Base-by-base conservation (phyloP, 35 echinoderm and acorn worm species). In the Apostichopus japonicus region DNA sequence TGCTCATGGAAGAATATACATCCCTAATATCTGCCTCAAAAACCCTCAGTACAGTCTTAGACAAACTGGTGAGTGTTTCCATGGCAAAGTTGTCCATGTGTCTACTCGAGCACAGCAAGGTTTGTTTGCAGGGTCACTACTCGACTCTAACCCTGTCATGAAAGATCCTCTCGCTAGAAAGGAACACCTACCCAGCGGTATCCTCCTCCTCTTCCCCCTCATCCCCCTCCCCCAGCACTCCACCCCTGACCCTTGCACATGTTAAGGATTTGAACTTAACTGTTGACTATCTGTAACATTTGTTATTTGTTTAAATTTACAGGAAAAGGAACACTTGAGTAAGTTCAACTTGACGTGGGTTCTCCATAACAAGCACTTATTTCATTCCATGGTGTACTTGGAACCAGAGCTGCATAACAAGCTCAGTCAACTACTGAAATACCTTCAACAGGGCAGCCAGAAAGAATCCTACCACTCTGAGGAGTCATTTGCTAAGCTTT, bases 281-380 rank as follows among this genome's bases (percentile, higher is more conserved):
- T 44, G 33, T 44, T 44, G 33, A 44, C 33, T 44, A 44, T 44
- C 33, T 61, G 57, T 10, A 61, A 61, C 57, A 61, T 13, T 61
- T 61, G 57, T 61, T 61, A 61, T 61, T 61, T 61, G 57, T 61
- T 61, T 10, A 61, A 10, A 13, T 61, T 61, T 93, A 9, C 90
- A 99, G 97, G 97, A 99, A 84, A 99, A 96, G 78, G 97, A 99
- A 58, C 97, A 99, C 75, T 93, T 99, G 62, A 92, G 55, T 70
- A 95, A 96, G 77, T 99, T 99, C 78, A 93, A 99, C 82, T 86
- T 99, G 79, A 99, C 97, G 53, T 99, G 97, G 97, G 79, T 94
- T 24, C 92, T 96, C 11, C 95, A 99, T 89, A 99, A 99, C 95
- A 99, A 96, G 65, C 97, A 96, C 82, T 91, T 99, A 73, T 99